phyloP scores from a whole-genome alignment of 2,797 vertebrate species.

The Pangasius krempfi region DNA sequence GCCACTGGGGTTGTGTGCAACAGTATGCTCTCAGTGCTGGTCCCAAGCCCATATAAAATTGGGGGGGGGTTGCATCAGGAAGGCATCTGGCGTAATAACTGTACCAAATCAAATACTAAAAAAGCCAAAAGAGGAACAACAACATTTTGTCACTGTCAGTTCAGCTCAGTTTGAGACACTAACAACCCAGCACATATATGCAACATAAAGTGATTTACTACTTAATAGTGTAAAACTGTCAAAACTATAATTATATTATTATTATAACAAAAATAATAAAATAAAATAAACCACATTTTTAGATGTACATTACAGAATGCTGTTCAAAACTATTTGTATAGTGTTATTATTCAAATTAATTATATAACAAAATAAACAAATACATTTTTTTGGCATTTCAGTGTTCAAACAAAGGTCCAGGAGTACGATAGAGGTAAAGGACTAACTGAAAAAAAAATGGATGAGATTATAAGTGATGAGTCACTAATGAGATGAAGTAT shows the following conservation, averaged over 20 bases:
- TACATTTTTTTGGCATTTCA: neutral
- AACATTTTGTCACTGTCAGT: too few species aligned
- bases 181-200: neutral
- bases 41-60: too few species aligned
- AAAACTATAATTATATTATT: too few species aligned
- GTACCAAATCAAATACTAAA: too few species aligned
- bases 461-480: neutral
- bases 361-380: neutral
- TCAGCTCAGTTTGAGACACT: neutral
- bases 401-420: neutral
- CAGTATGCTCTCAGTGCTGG: too few species aligned
- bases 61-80: too few species aligned
- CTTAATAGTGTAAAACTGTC: neutral
- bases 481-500: neutral
- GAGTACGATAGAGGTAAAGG: neutral
- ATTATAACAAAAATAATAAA: neutral
- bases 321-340: too few species aligned
- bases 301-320: neutral
- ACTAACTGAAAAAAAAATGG: neutral
- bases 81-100: too few species aligned
- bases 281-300: neutral
- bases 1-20: too few species aligned
- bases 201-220: neutral
- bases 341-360: neutral
- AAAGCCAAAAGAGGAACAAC: too few species aligned